Evolutionary conservation across 2,888 invertebrate genomes (phyloP).

Genomic region (Drosophila mulleri): DNA sequence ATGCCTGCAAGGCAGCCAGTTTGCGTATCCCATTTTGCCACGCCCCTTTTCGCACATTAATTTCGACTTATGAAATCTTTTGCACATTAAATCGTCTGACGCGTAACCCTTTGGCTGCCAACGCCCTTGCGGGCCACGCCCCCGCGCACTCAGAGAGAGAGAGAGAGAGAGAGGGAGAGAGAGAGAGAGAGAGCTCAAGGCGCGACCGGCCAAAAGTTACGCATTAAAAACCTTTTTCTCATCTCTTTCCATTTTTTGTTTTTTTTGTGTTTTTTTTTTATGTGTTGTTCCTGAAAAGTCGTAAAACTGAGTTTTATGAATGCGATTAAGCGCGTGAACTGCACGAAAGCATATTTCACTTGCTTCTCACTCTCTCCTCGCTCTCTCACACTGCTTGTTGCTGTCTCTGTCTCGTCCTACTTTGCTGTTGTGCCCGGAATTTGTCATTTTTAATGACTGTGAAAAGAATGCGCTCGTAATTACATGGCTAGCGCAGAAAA

Average conservation of each 20-base stretch:
- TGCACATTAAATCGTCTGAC: conserved; percentile 58
- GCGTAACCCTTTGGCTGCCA: conserved; percentile 47
- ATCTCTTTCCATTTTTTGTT: neutral
- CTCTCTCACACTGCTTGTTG: neutral
- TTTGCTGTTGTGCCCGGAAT: conserved; percentile 72
- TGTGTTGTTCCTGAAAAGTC: conserved; percentile 69
- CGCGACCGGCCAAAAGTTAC: conserved; percentile 43
- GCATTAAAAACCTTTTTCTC: conserved; percentile 58
- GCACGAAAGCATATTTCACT: conserved; percentile 73
- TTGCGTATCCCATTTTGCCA: conserved; percentile 12
- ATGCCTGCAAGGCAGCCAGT: conserved; percentile 10
- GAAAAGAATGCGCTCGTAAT: conserved; percentile 77
- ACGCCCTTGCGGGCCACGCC: conserved; percentile 18
- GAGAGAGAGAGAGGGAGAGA: neutral
- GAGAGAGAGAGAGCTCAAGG: neutral
- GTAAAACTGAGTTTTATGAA: conserved; percentile 79
- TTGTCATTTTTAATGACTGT: conserved; percentile 78
- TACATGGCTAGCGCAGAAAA: conserved; percentile 57
- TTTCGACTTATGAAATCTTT: conserved; percentile 70
- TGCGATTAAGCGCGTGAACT: conserved; percentile 79
- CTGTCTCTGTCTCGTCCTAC: conserved; percentile 45
- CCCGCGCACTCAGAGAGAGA: neutral
- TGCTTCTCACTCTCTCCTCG: conserved; percentile 19
- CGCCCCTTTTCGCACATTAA: conserved; percentile 57
- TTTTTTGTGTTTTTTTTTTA: conserved; percentile 18